Evolutionary conservation across 2,888 invertebrate genomes (phyloP).

Genomic region (Diarsia mendica): DNA sequence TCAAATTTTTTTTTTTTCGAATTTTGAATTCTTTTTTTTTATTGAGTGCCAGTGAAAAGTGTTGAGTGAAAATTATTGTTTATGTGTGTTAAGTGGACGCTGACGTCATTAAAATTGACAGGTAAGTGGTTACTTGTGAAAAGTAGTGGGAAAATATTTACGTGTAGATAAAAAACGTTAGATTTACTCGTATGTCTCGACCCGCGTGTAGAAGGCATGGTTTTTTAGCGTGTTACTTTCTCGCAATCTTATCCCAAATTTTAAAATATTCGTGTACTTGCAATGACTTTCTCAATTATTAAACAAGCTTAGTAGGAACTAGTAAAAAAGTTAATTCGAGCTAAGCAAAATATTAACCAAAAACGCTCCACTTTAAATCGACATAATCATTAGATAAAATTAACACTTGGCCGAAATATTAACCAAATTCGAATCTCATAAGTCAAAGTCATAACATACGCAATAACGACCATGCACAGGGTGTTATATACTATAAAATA

Average conservation of each 20-base stretch:
- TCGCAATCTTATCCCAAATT: neutral
- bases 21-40: slow-evolving; percentile 48
- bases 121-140: slow-evolving; percentile 60
- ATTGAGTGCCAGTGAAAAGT: slow-evolving; percentile 64
- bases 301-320: neutral
- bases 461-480: slow-evolving; percentile 11
- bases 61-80: slow-evolving; percentile 67
- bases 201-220: neutral
- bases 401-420: slow-evolving; percentile 13
- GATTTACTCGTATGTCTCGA: neutral
- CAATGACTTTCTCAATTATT: neutral
- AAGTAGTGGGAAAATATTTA: slow-evolving; percentile 50
- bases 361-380: slow-evolving; percentile 4
- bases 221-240: neutral
- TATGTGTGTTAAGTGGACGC: slow-evolving; percentile 65
- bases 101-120: slow-evolving; percentile 66
- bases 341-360: neutral
- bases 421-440: slow-evolving; percentile 41
- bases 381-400: slow-evolving; percentile 14
- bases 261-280: neutral
- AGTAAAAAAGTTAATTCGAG: neutral
- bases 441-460: slow-evolving; percentile 36
- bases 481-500: slow-evolving; percentile 46
- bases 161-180: neutral
- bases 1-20: slow-evolving; percentile 27